Percentiles rank a stretch among this genome's conserved stretches.
Conservation (phyloP, 1,140 invertebrate genomes). For the Scaptomyza hsui region DNA sequence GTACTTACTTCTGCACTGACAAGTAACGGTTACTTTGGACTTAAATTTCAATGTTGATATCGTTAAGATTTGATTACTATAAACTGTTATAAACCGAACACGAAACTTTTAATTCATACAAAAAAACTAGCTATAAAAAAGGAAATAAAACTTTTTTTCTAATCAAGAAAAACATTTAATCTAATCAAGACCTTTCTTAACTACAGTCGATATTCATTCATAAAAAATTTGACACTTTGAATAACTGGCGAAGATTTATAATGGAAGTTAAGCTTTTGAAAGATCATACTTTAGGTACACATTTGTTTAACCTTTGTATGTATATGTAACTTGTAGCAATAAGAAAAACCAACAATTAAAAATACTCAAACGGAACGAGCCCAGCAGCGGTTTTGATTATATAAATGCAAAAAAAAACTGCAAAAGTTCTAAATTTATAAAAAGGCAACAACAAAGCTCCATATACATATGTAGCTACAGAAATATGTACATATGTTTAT, state of each 20-base stretch:
- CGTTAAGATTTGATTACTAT: too few species aligned
- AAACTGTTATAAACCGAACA: too few species aligned
- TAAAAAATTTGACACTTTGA: constrained; percentile 12
- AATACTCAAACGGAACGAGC: constrained; percentile 49
- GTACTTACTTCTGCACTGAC: not conserved
- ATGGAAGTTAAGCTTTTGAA: too few species aligned
- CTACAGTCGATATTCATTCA: constrained; percentile 25
- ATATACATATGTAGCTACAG: constrained; percentile 10
- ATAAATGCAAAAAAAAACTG: constrained; percentile 53
- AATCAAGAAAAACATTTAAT: not conserved
- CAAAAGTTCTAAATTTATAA: constrained; percentile 60
- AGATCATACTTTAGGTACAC: not conserved
- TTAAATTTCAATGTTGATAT: too few species aligned
- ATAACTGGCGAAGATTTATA: not conserved
- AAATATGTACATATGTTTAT: constrained; percentile 7
- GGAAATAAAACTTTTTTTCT: constrained; percentile 1
- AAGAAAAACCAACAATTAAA: constrained; percentile 49
- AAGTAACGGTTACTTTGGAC: not conserved
- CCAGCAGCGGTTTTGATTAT: constrained; percentile 47
- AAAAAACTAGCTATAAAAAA: too few species aligned
- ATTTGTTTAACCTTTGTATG: not conserved
- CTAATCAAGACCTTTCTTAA: constrained; percentile 15
- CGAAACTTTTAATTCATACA: too few species aligned
- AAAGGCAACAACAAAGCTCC: constrained; percentile 49
- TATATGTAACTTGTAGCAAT: constrained; percentile 22